Base-by-base conservation (phyloP, 2,888 invertebrate species). In the Choristoneura rosaceana region DNA sequence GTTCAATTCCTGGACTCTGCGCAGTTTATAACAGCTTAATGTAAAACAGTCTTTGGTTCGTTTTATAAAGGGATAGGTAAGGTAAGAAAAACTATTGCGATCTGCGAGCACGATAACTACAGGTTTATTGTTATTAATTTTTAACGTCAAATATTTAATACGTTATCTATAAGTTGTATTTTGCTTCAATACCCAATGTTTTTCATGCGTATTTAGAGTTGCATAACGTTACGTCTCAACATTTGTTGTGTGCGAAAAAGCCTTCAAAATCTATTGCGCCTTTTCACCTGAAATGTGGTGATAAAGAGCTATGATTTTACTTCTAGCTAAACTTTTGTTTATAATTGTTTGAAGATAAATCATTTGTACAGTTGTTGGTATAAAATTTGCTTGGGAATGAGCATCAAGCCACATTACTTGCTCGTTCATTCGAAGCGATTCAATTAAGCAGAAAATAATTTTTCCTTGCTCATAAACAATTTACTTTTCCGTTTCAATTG, bases 381-480 rank as follows among this genome's bases (percentile, higher is more conserved):
- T 17, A 45, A 8, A 17, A 17, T 33, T 45, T 45, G 45, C 62
- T 45, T 25, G 15, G 45, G 17, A 45, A 45, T 43, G 43, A 43
- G 41, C 41, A 55, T 55, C 15, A 7, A 43, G 17, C 43, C 43
- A 62, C 25, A 43, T 62, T 9, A 45, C 25, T 7, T 45, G 45
- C 45, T 43, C 62, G 25, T 45, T 62, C 17, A 62, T 62, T 45
- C 8, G 33, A 5, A 62, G 33, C 7, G 17, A 55, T n/a, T 66
- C 41, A 55, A 17, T 55, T 52, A 38, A 55, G 65, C 55, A 55
- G 65, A 55, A 66, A 66, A 66, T 25, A 43, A 66, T 43, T 38
- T 52, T 41, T 55, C 47, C 34, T 59, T 62, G 45, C 45, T 4
- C 45, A 33, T 62, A 45, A 45, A 62, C 62, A 62, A 17, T 41